phyloP scores from a whole-genome alignment of 1,140 invertebrate species.

The Apocrypta bakeri region DNA sequence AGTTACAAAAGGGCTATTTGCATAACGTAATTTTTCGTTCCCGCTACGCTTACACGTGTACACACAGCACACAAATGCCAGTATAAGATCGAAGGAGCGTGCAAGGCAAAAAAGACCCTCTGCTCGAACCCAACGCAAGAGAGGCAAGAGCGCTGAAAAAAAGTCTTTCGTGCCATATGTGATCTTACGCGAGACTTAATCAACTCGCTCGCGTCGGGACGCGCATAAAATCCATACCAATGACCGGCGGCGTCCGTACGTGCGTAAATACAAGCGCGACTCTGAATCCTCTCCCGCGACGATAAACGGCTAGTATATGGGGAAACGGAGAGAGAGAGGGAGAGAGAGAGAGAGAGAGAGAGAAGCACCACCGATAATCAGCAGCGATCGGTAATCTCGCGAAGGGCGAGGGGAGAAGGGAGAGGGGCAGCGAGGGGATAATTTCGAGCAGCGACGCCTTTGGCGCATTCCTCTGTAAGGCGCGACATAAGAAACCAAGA shows the following conservation, averaged over 20 bases:
- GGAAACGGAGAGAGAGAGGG: background rate
- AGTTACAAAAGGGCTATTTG: conserved; percentile 14
- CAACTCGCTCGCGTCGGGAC: conserved; percentile 36
- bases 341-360: background rate
- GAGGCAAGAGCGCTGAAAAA: conserved; percentile 16
- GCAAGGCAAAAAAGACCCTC: background rate
- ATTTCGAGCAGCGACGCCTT: conserved; percentile 47
- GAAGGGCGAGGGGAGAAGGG: conserved; percentile 23
- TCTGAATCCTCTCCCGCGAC: background rate
- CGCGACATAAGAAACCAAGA: conserved; percentile 37
- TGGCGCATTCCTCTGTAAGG: conserved; percentile 41
- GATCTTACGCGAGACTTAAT: conserved; percentile 19
- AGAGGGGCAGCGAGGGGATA: conserved; percentile 28
- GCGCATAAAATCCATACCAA: conserved; percentile 1
- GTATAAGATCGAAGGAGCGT: background rate
- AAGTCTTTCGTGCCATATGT: conserved; percentile 31
- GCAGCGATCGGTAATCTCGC: conserved; percentile 49
- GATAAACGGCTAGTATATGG: background rate
- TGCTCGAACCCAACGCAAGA: too few species aligned
- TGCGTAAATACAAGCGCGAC: conserved; percentile 10
- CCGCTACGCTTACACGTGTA: background rate
- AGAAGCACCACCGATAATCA: conserved; percentile 43
- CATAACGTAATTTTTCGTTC: conserved; percentile 33
- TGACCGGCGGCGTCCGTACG: background rate
- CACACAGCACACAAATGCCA: conserved; percentile 2